Base-by-base conservation (phyloP, 2,113 vertebrate genomes). In the Speoplatyrhinus poulsoni region DNA sequence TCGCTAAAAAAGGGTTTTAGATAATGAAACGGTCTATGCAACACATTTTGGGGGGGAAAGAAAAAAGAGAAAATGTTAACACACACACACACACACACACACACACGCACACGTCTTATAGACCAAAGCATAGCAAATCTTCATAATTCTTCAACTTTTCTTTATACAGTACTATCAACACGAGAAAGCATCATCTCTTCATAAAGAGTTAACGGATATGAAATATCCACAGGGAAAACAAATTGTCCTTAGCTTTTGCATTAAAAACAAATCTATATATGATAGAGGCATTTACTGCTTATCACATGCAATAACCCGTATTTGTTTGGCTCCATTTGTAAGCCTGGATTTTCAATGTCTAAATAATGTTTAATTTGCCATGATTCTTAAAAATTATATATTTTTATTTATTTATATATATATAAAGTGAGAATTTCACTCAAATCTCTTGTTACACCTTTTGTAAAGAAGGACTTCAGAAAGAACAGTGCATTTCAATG, bases 241-340 rank as follows among this genome's bases (percentile, higher is more conserved):
- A 46, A 47, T 41, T 7, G 36, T 41, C 36, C 7, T 41, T 6
- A 41, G 36, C 36, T 41, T 41, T 41, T 41, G 36, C 36, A 41
- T 5, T 41, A 41, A 41, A 41, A 41, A 41, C 4, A 41, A 8
- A 41, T 26, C 26, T 8, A 59, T 81, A 65, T 56, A 70, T 63
- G 72, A 73, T 13, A 81, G 71, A 72, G 3, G 50, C 70, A 73
- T 75, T 77, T 77, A 46, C 72, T 72, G 63, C 65, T 56, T 52
- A 48, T 79, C 50, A 79, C 84, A 82, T 89, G 86, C 84, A 79
- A 80, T 52, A 84, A 90, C 86, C 89, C 88, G 85, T 91, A 89
- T 85, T 81, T 16, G 52, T 58, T 16, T 10, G 82, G 81, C 87
- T 79, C 82, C 9, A 73, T 75, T 55, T 55, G 52, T 75, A 88